Base-by-base conservation (phyloP, 2,797 vertebrate genomes). In the Gambusia yucatana region DNA sequence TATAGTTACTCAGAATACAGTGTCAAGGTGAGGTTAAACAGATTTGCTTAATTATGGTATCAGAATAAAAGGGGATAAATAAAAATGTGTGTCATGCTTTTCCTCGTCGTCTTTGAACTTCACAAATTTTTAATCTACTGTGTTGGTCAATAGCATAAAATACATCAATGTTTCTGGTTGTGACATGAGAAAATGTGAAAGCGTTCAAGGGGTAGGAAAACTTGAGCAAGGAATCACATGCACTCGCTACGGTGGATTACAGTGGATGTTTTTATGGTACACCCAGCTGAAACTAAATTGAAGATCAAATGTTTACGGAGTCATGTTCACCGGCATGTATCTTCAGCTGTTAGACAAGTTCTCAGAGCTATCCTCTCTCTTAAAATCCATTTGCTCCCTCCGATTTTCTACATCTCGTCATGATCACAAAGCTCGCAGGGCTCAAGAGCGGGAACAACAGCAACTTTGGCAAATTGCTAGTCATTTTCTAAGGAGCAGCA, bases 401-500 rank as follows among this genome's bases (percentile, higher is more conserved):
- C 59, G 76, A 88, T 92, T 93, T 76, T 80, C 77, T 85, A 77
- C 83, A 87, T 92, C 90, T 87, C 84, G 84, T 77, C 82, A 77
- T 82, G 80, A 89, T 91, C 85, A 85, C 86, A 81, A 84, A 77
- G 87, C 83, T 84, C 77, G 78, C 39, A 39, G 78, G 82, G 81
- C 78, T 82, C 85, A 82, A 81, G 76, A 77, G 78, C 84, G 77
- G 75, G 77, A 65, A 30, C 81, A 83, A 82, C 80, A 90, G 84
- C 90, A 89, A 72, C 78, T 78, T 61, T 52, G 61, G 80, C 80
- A 88, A 92, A 92, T 90, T 91, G 86, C 86, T 86, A 76, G 82
- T 90, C 84, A 91, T 92, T 92, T 90, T 86, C 81, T 87, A 82
- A 80, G 87, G 80, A 86, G 86, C 90, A 89, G 79, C 77, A 72